Evolutionary conservation across 2,888 invertebrate species (phyloP).

Genomic region (Drosophila infuscata): DNA sequence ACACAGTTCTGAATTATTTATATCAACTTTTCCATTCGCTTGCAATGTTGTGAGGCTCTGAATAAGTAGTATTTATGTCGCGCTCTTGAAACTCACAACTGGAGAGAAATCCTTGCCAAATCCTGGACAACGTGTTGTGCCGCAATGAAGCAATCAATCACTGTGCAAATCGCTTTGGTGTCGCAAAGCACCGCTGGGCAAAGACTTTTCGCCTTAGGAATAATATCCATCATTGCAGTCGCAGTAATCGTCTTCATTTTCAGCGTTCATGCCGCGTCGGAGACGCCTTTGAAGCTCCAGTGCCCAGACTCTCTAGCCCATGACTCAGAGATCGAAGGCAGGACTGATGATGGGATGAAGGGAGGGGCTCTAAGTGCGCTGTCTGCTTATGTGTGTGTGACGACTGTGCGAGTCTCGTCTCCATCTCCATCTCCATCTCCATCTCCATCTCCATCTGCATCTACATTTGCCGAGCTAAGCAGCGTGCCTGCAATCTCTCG

Average conservation of each 20-base stretch:
- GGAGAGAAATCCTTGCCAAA: conserved; percentile 67
- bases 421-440: conserved; percentile 30
- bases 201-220: conserved; percentile 81
- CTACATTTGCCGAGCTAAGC: conserved; percentile 37
- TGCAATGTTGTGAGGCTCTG: conserved; percentile 10
- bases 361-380: conserved; percentile 15
- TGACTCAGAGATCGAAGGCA: conserved; percentile 69
- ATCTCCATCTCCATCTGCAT: conserved; percentile 14
- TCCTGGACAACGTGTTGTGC: conserved; percentile 68
- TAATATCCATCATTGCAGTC: conserved; percentile 80
- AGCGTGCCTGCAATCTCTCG: conserved; percentile 75
- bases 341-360: conserved; percentile 3
- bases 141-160: conserved; percentile 80
- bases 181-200: conserved; percentile 81
- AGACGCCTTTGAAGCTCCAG: conserved; percentile 78
- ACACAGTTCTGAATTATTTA: not conserved
- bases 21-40: not conserved
- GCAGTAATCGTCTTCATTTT: conserved; percentile 80
- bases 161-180: conserved; percentile 78
- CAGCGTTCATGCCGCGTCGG: conserved; percentile 71
- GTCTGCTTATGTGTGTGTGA: conserved; percentile 63
- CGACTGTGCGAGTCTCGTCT: conserved; percentile 55
- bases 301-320: conserved; percentile 36
- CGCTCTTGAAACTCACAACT: conserved; percentile 23
- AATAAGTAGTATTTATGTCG: conserved; percentile 62